Base-by-base conservation (phyloP, 2,888 invertebrate genomes). In the Colostygia pectinataria region DNA sequence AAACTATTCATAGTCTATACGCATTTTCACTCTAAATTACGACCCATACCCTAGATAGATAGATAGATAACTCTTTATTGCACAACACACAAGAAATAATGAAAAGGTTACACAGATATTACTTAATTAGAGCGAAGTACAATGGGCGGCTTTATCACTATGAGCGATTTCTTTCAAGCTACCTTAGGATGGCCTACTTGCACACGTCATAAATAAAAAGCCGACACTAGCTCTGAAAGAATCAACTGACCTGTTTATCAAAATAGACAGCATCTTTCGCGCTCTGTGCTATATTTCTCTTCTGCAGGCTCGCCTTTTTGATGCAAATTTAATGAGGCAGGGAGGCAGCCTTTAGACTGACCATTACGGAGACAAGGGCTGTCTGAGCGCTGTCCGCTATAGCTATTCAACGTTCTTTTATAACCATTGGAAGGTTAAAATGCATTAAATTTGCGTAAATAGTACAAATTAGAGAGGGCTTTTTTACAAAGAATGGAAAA, bases 251-350 rank as follows among this genome's bases (percentile, higher is more conserved):
- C 18, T 27, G 27, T 12, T 8, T 20, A 32, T 18, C 28, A 29
- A 36, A 24, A 25, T 32, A 18, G 27, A 27, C 1, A 8, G 12
- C 10, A 9, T 7, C 28, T 23, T 10, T 1, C 10, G 13, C 15
- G 39, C 33, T 56, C 33, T 51, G 18, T 15, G 12, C 29, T 39
- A 37, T 34, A 42, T 39, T 31, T 36, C 38, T 24, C 29, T 33
- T 47, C 39, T 18, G 25, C 7, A 38, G 31, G 33, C 52, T 38
- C 57, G 68, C 58, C 71, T 74, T 77, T 80, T 75, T 78, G 79
- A 81, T 85, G 80, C 74, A 83, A 82, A 81, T 82, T 82, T 85
- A 83, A 85, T 83, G 85, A 83, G 83, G 65, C 70, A 67, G 71
- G 65, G 63, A 65, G 74, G 71, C 66, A 62, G 71, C 66, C 65